These are phyloP conservation scores for Bombus ignitus DNA, from an alignment of 1,140 invertebrate species.

Conservation along the genomic window DNA sequence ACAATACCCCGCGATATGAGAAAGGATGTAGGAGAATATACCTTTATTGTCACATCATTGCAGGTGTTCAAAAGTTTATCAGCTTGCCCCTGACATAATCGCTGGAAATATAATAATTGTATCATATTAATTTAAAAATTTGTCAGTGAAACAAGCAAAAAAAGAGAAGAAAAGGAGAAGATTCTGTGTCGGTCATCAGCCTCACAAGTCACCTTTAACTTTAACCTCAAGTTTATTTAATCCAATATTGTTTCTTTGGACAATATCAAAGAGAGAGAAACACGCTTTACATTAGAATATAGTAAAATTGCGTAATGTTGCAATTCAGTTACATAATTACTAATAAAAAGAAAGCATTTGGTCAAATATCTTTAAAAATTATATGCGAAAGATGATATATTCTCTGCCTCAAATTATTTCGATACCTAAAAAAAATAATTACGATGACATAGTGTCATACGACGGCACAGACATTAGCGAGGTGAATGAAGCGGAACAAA, in stretches of 20 bases:
- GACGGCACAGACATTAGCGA: conserved; percentile 23
- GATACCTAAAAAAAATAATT: background rate
- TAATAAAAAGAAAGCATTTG: background rate
- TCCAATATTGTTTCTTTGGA: too few species aligned
- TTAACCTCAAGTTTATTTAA: too few species aligned
- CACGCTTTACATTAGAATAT: too few species aligned
- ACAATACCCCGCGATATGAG: conserved; percentile 74
- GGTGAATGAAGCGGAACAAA: conserved; percentile 56
- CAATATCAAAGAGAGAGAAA: too few species aligned
- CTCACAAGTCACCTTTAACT: too few species aligned
- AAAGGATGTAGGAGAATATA: conserved; percentile 72
- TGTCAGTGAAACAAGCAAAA: background rate
- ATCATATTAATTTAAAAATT: background rate
- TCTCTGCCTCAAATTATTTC: background rate
- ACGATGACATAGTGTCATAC: background rate
- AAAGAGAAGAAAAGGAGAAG: background rate
- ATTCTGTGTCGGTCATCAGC: background rate
- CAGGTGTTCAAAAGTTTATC: conserved; percentile 67
- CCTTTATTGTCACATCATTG: conserved; percentile 83
- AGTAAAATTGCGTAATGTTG: background rate
- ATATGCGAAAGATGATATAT: background rate
- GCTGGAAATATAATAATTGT: conserved; percentile 71
- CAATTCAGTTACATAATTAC: background rate
- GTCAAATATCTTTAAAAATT: too few species aligned
- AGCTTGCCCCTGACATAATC: conserved; percentile 76